Base-by-base conservation (phyloP, 2,888 invertebrate species). In the Leucania comma region DNA sequence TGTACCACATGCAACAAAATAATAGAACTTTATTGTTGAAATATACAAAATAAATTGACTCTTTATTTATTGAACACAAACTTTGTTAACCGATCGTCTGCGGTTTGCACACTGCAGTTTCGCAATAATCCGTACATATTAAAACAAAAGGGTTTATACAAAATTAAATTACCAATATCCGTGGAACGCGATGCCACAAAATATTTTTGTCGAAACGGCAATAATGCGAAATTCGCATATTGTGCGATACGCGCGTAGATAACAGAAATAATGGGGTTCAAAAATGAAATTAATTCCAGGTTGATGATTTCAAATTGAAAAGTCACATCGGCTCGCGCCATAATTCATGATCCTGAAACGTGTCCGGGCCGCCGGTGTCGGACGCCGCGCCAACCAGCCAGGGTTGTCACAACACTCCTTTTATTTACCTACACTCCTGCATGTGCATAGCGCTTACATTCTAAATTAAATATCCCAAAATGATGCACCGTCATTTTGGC, bases 241-340 rank as follows among this genome's bases (percentile, higher is more conserved):
- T 95, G 95, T 89, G 90, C 94, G 94, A 95, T 94, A 92, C 91
- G 90, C 89, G 90, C 90, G 92, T 93, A 94, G 95, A 95, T 95
- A 95, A 93, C 94, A 94, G 95, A 94, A 96, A 95, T 96, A 95
- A 96, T 95, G 95, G 95, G 93, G 95, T 95, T 95, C 95, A 96
- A 96, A 96, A 96, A 95, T 95, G 93, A 94, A 96, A 96, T 96
- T 96, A 96, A 96, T 96, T 96, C 96, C 96, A 95, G 94, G 95
- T 95, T 96, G 95, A 96, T 95, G 96, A 96, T 95, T 96, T 96
- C 96, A 95, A 96, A 96, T 96, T 96, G 96, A 96, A 96, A 96
- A 96, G 96, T 96, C 96, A 96, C 96, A 95, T 95, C 96, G 96
- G 96, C 93, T 93, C 91, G 94, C 91, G 96, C 95, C 93, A 95